These are phyloP conservation scores for Callorhinus ursinus DNA, from an alignment of 2,113 vertebrate genomes.

Conservation along the genomic window DNA sequence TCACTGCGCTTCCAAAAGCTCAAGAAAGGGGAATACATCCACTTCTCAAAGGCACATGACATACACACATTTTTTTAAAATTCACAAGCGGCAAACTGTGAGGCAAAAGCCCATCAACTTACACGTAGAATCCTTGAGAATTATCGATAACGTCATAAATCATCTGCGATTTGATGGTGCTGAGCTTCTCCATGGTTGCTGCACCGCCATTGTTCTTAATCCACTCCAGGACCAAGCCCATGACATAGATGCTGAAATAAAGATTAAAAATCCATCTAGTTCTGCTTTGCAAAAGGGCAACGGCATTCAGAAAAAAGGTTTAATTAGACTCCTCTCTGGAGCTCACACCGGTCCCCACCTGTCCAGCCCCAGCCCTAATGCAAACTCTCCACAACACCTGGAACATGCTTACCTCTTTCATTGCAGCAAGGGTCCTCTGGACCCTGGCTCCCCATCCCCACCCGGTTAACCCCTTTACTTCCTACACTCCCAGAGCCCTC, in stretches of 20 bases:
- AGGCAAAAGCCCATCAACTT: constrained; percentile 81
- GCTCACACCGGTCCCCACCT: background rate
- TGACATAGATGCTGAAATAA: constrained; percentile 93
- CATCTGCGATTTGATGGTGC: constrained; percentile 91
- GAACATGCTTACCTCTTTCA: background rate
- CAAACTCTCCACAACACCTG: background rate
- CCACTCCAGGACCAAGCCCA: constrained; percentile 96
- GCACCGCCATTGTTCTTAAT: constrained; percentile 94
- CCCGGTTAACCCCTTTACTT: background rate
- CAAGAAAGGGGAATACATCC: background rate
- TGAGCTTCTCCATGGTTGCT: constrained; percentile 92
- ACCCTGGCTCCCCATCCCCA: background rate
- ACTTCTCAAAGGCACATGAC: background rate
- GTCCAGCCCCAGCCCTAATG: background rate
- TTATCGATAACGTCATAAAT: constrained; percentile 93
- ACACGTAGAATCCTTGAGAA: constrained; percentile 95
- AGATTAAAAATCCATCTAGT: background rate
- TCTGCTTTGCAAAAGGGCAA: background rate
- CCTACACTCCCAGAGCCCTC: background rate
- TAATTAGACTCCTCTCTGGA: background rate
- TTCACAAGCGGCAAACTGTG: constrained; percentile 38
- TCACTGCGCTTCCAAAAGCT: background rate
- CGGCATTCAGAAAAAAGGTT: background rate
- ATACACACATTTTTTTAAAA: background rate
- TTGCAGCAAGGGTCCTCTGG: background rate